Evolutionary conservation across 2,888 invertebrate species (phyloP).

Genomic region (Oxystoma pomonae): DNA sequence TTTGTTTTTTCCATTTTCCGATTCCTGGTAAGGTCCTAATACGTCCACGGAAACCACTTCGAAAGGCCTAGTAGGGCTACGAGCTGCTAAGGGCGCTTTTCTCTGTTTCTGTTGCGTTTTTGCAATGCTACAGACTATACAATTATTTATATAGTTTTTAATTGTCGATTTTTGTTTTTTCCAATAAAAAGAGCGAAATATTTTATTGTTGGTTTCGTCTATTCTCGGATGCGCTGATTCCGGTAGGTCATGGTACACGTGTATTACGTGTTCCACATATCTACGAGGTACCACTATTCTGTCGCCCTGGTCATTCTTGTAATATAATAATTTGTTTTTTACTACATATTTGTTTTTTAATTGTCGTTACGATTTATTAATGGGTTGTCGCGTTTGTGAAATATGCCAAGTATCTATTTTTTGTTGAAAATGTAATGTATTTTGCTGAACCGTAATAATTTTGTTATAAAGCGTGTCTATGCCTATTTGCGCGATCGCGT

Average conservation of each 20-base stretch:
- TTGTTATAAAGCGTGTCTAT: background rate
- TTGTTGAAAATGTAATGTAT: background rate
- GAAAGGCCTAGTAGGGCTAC: background rate
- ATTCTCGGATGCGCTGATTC: background rate
- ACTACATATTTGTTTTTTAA: background rate
- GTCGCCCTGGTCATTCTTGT: background rate
- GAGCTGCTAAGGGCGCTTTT: too few relatives aligned
- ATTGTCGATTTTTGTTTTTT: background rate
- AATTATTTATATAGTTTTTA: too few relatives aligned
- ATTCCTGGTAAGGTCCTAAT: constrained; percentile 8
- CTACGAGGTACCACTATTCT: background rate
- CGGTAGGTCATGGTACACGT: background rate
- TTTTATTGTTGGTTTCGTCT: constrained; percentile 5
- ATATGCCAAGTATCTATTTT: background rate
- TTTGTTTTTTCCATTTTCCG: background rate
- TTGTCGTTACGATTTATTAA: background rate
- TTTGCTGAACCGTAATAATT: background rate
- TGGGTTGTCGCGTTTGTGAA: background rate
- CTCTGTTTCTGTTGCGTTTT: too few relatives aligned
- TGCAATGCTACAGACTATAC: too few relatives aligned
- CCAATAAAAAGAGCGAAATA: constrained; percentile 2
- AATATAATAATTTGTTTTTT: background rate
- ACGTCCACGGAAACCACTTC: constrained; percentile 5
- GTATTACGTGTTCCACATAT: background rate
- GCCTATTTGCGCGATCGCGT: too few relatives aligned